Percentiles rank a stretch among this genome's conserved stretches.
Conservation (phyloP, 37 sponge, comb jelly and placozoan species). For the Ephydatia muelleri region DNA sequence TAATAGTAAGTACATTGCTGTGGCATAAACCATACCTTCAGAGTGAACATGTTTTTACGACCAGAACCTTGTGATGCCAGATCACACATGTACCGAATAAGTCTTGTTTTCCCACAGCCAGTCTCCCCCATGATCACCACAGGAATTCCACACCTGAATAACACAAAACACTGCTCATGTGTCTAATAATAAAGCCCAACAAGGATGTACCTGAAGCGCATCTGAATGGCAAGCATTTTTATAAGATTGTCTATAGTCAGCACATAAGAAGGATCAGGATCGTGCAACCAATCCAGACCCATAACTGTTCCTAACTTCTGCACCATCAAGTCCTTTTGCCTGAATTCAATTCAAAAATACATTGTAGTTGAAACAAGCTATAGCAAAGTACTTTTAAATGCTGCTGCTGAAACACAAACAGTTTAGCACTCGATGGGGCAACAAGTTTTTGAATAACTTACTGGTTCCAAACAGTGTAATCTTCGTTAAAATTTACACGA, state of each 20-base stretch:
- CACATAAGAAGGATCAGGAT: conserved; percentile 78
- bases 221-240: conserved; percentile 90
- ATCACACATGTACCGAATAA: conserved; percentile 89
- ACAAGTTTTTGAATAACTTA: neutral
- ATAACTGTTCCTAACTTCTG: conserved; percentile 41
- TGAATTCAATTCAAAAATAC: neutral
- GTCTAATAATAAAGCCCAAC: neutral
- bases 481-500: conserved; percentile 59
- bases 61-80: conserved; percentile 22
- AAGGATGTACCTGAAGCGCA: conserved; percentile 69
- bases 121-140: conserved; percentile 99
- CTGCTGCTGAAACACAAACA: too few relatives aligned
- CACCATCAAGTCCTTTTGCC: conserved; percentile 21
- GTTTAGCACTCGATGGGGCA: too few relatives aligned
- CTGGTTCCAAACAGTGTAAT: conserved; percentile 39
- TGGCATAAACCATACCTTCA: conserved; percentile 73
- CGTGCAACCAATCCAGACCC: conserved; percentile 50
- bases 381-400: neutral
- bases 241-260: conserved; percentile 79
- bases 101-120: conserved; percentile 97
- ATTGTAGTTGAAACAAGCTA: too few relatives aligned
- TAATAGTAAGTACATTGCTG: neutral
- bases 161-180: neutral
- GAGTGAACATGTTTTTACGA: conserved; percentile 60
- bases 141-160: conserved; percentile 81